Percentiles rank a stretch among this genome's conserved stretches.
These are phyloP conservation scores for Bombycilla garrulus DNA, from an alignment of 2,113 vertebrate species.

Conservation along the genomic window DNA sequence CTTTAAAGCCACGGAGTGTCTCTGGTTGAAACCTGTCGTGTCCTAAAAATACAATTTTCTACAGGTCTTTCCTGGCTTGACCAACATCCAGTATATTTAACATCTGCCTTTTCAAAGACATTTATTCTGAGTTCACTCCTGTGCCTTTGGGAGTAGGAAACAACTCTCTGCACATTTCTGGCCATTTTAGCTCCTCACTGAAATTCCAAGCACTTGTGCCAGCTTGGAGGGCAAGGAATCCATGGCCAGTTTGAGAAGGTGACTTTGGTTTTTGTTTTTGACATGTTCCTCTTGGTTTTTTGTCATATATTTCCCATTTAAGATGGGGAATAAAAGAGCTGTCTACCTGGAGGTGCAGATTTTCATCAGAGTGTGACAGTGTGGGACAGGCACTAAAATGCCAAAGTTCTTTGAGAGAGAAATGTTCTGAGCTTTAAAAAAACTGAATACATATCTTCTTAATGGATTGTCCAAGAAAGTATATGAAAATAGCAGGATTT, in stretches of 20 bases:
- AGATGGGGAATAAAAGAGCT: neutral
- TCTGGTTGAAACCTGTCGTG: rapidly evolving
- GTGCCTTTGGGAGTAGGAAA: neutral
- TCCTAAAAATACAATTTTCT: neutral
- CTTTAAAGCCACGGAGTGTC: neutral
- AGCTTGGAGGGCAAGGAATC: neutral
- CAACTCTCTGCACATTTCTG: neutral
- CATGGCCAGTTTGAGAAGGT: neutral
- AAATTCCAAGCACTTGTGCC: neutral
- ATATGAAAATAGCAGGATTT: neutral
- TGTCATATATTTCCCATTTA: neutral
- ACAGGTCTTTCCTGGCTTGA: neutral
- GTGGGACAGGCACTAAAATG: neutral
- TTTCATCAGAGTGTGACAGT: neutral
- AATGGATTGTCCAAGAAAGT: neutral
- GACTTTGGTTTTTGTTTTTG: neutral
- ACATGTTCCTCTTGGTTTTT: neutral
- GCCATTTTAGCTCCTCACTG: neutral
- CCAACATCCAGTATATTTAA: neutral
- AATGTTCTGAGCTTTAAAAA: neutral
- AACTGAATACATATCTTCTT: neutral
- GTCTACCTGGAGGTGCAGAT: neutral
- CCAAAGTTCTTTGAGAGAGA: neutral
- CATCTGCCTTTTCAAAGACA: neutral
- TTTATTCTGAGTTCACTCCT: neutral